Base-by-base conservation (phyloP, 2,797 vertebrate genomes). In the Ctenopoma kingsleyae region DNA sequence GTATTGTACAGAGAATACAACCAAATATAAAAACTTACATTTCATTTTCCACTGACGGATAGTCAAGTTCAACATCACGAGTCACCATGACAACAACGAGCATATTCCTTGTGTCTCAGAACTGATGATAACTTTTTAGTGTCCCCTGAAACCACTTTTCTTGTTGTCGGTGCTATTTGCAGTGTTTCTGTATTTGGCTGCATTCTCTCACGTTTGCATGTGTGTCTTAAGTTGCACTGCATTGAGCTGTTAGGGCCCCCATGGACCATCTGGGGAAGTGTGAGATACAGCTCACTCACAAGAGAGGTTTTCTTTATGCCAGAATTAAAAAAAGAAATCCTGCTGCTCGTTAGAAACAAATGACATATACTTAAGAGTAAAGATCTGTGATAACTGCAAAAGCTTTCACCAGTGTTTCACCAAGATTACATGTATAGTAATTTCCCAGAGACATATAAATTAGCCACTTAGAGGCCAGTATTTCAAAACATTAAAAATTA, bases 251-350 rank as follows among this genome's bases (percentile, higher is more conserved):
- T 9, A 47, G 44, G 44, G 43, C 43, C n/a, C 8, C 43, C 43
- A n/a, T n/a, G 5, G 51, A 25, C 51, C 61, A 60, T 71, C 66
- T 80, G 84, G 71, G 47, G 36, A 81, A 66, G 65, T 60, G 71
- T 74, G 73, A 71, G 58, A 22, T 76, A 25, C 52, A 57, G 54
- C 73, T 83, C 67, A 46, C 63, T 70, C 40, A 46, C 49, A 43
- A 68, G 36, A 0, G 1, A 44, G 27, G 36, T 38, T 46, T 13
- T 47, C 43, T 72, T 70, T 25, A 50, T 38, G 32, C 23, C 38
- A 60, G 23, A 63, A 71, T 71, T 62, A 71, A 62, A 70, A n/a
- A 54, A 67, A 70, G 53, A 13, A 51, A 46, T 56, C 25, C 13
- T 67, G 23, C 54, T 65, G 27, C 56, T 83, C 64, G 74, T 78